phyloP scores from a whole-genome alignment of 2,113 vertebrate genomes.

The Dermatemys mawii region DNA sequence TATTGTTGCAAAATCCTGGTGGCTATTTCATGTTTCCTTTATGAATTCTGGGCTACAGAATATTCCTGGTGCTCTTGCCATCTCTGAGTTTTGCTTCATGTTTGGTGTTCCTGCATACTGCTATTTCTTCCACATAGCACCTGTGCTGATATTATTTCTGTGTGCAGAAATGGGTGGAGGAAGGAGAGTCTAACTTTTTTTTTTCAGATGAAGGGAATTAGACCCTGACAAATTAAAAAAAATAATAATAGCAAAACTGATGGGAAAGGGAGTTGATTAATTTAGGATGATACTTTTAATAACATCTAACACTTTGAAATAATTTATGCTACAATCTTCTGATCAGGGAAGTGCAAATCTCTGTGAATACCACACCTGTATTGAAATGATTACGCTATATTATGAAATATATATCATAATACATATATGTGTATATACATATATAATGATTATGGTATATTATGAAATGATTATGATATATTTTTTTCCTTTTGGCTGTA shows the following conservation, averaged over 20 bases:
- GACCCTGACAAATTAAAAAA: background rate
- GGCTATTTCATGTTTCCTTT: background rate
- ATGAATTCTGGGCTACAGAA: background rate
- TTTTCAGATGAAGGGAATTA: background rate
- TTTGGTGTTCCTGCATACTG: background rate
- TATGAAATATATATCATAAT: too few species aligned
- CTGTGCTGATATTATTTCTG: background rate
- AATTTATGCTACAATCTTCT: background rate
- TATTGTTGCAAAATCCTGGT: background rate
- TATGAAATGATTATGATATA: background rate
- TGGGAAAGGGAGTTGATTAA: background rate
- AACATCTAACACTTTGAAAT: slow-evolving; percentile 3
- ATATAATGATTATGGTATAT: accelerated
- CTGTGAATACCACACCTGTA: slow-evolving; percentile 1
- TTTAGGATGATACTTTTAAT: background rate
- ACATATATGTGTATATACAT: too few species aligned
- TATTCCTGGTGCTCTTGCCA: background rate
- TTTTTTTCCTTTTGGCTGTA: background rate
- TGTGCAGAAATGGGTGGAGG: background rate
- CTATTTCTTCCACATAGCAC: background rate
- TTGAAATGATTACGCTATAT: background rate
- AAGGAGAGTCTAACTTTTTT: background rate
- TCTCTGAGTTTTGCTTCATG: accelerated
- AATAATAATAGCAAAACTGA: background rate
- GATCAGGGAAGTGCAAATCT: background rate